Percentiles rank a stretch among this genome's conserved stretches.
These are phyloP conservation scores for Matsumyia berberina DNA, from an alignment of 2,888 invertebrate species.

Conservation along the genomic window DNA sequence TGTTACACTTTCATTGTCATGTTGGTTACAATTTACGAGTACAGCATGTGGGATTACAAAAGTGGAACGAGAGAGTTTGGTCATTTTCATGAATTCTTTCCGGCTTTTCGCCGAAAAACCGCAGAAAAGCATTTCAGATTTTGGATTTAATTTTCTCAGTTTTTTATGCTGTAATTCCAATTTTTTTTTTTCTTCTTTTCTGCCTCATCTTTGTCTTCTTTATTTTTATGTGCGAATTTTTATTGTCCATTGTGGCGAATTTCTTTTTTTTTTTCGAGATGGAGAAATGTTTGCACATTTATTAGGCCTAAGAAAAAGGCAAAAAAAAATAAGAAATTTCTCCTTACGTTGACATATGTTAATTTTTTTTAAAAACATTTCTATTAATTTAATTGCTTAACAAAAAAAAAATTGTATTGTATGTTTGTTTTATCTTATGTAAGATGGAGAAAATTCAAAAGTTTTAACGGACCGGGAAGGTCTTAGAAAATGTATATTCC, in stretches of 20 bases:
- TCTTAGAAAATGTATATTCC: not conserved
- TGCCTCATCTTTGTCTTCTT: not conserved
- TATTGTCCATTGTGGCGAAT: slow-evolving; percentile 6
- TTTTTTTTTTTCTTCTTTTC: slow-evolving; percentile 6
- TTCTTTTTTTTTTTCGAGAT: slow-evolving; percentile 41
- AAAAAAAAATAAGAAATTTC: slow-evolving; percentile 25
- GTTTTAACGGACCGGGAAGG: not conserved
- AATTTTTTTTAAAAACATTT: slow-evolving; percentile 28
- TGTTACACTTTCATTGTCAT: not conserved
- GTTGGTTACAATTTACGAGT: not conserved
- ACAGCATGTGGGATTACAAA: not conserved
- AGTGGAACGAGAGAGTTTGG: slow-evolving; percentile 22
- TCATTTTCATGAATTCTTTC: not conserved
- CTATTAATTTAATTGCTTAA: slow-evolving; percentile 23
- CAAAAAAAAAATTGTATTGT: slow-evolving; percentile 16
- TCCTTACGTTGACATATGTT: slow-evolving; percentile 39
- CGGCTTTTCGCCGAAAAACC: slow-evolving; percentile 18
- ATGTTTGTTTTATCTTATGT: slow-evolving; percentile 10
- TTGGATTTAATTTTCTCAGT: slow-evolving; percentile 24
- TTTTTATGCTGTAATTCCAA: slow-evolving; percentile 26
- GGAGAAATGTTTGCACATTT: slow-evolving; percentile 54
- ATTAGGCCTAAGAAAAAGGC: slow-evolving; percentile 42
- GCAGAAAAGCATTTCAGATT: slow-evolving; percentile 22
- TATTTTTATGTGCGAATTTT: slow-evolving; percentile 13
- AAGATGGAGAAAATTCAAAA: not conserved